Base-by-base conservation (phyloP, 2,113 vertebrate genomes). In the Nycticryphes semicollaris region DNA sequence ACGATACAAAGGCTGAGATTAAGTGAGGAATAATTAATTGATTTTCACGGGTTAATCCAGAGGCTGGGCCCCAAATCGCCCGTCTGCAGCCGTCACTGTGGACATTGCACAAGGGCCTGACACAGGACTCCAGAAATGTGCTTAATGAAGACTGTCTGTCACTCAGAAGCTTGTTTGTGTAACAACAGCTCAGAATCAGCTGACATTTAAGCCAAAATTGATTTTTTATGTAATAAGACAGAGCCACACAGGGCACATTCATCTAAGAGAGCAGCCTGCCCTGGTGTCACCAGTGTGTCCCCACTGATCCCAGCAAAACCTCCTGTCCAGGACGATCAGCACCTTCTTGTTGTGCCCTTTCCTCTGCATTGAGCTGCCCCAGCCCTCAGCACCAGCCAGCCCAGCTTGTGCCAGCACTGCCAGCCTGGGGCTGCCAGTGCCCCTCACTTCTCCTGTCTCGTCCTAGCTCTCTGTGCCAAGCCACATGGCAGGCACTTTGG, bases 401-500 rank as follows among this genome's bases (percentile, higher is more conserved):
- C 16, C 72, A 78, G 59, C 30, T 63, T 33, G 48, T 2, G 6
- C 76, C 39, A 30, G 73, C 0, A 0, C 31, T 80, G 82, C 62
- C 70, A 80, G 48, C 41, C 31, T 2, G 0, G 25, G 41, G 39
- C 60, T 82, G 83, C 20, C 24, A 28, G 25, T 28, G 62, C 35
- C 73, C 54, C 57, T 75, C 33, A 7, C 37, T 15, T 21, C 70
- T 73, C 12, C 4, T 5, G 0, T 13, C 35, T 47, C 2, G 0
- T 69, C 78, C 53, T 59, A 31, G 59, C n/a, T 81, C 63, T 14
- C 39, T 21, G 41, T 84, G 90, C 89, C 69, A 77, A 92, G 85
- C 37, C 85, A 75, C 82, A 63, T 13, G 60, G 73, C 85, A 74
- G 51, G 60, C 39, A 12, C n/a, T 30, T 14, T 0, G 11, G 62